Conservation (phyloP, 1,140 invertebrate genomes). For the Euschistus heros region DNA sequence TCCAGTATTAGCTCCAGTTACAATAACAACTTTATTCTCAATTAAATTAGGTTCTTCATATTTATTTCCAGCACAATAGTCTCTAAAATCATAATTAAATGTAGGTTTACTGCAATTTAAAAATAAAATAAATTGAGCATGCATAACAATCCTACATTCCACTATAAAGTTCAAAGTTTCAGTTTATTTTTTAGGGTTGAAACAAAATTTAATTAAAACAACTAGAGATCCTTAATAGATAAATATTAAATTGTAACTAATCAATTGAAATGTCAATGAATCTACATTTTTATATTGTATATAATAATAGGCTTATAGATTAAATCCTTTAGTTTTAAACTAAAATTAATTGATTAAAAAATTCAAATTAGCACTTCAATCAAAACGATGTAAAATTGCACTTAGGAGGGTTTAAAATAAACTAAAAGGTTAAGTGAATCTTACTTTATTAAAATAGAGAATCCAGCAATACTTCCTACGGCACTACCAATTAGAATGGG, state of each 20-base stretch:
- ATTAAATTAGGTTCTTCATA: constrained; percentile 30
- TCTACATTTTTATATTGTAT: background rate
- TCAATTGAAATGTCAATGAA: no score
- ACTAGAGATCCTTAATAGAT: no score
- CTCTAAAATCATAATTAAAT: constrained; percentile 28
- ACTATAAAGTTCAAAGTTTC: no score
- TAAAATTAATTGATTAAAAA: background rate
- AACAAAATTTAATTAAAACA: no score
- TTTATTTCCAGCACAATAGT: constrained; percentile 27
- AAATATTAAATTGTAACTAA: no score
- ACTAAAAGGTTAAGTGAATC: background rate
- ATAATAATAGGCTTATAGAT: background rate
- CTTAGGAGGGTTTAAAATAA: background rate
- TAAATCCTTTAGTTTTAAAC: background rate
- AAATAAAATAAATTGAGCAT: no score
- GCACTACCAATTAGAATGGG: constrained; percentile 25
- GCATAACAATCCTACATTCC: no score
- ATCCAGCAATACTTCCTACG: constrained; percentile 24
- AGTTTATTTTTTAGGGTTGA: no score
- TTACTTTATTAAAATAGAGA: constrained; percentile 26
- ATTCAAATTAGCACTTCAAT: background rate
- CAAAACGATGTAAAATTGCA: constrained; percentile 4
- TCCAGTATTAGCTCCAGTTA: constrained; percentile 52
- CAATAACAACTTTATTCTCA: constrained; percentile 45
- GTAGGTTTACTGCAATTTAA: background rate